Base-by-base conservation (phyloP, 2,888 invertebrate species). In the Drosophila niveifrons region DNA sequence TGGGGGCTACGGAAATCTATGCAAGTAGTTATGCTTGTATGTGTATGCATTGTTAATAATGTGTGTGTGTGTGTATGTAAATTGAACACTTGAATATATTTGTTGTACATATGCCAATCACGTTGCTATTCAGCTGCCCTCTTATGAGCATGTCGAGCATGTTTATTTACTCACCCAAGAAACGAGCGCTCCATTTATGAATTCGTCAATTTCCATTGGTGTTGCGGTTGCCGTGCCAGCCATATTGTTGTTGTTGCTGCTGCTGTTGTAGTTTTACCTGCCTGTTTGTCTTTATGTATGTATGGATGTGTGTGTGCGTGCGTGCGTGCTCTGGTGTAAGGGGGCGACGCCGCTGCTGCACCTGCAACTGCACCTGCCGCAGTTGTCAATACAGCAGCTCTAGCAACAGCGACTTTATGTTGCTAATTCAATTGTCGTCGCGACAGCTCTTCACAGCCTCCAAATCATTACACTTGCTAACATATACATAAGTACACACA, bases 131-230 rank as follows among this genome's bases (percentile, higher is more conserved):
- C 23, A 34, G 52, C 39, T 67, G 51, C 56, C 62, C 70, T 58
- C 65, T 62, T 64, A 68, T 66, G 68, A 72, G 53, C 66, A 69
- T 78, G 77, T 82, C 86, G 83, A 82, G 72, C 83, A 82, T 82
- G 55, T 76, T 75, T 52, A 72, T 52, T 66, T 34, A 94, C 95
- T 94, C 94, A 97, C 97, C 97, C 97, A 97, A 92, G 96, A 95
- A 89, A 97, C 96, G 82, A 97, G 94, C 90, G 97, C 96, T 90
- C 96, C 96, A 91, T 95, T 94, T 92, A 97, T 94, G 93, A 97
- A 96, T 91, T 97, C 96, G 91, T 97, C 96, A 88, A 97, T 95
- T 93, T 96, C 96, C 88, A 94, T 93, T 89, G 95, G 94, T 91
- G 91, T 89, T 79, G 92, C 91, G 80, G 91, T 89, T 82, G 91